Evolutionary conservation across 2,797 vertebrate genomes (phyloP), one percentile per base, ranked within the genome.

Genomic region (Hyperoplus lanceolatus): DNA sequence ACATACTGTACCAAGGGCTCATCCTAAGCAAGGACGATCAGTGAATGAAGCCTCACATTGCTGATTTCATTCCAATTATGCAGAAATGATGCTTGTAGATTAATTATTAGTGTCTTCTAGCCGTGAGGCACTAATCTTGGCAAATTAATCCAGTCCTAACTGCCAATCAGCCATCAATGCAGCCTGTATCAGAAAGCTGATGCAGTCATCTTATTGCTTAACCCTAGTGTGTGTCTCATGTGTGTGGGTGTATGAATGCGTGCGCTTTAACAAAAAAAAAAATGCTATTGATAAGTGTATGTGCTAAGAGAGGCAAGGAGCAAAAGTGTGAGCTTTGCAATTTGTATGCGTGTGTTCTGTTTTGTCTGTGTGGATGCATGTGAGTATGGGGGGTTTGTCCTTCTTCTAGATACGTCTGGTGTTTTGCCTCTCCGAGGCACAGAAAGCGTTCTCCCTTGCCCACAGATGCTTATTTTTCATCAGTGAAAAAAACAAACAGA

Each of bases 401-500:
- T 75, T 83, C 60, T 58, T 64, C 58, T 45, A 76, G 70, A 79
- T 66, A 49, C 79, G 69, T 82, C 65, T 76, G 72, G 3, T 43
- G 29, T 50, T 71, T 82, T 61, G 51, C 65, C 66, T 89, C 79
- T 80, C 69, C 73, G 66, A 89, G 75, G 76, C 84, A 73, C 77
- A 80, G 67, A 12, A 10, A 75, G 80, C 76, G 66, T 67, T 89
- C 80, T 85, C 80, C 70, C 68, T 71, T 71, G 83, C 80, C 70
- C 73, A 60, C 69, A 78, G 81, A 87, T 92, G 79, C 83, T 90
- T 88, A 76, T 91, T 88, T 93, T 90, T 82, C 81, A 88, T 87
- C 87, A 84, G 88, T 82, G 89, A 86, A 92, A 94, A 90, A 87
- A 93, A 92, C 83, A 86, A 93, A 92, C 83, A 86, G 67, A 62